These are phyloP conservation scores for Rhynchopsitta pachyrhyncha DNA, from an alignment of 2,113 vertebrate genomes.

Conservation along the genomic window DNA sequence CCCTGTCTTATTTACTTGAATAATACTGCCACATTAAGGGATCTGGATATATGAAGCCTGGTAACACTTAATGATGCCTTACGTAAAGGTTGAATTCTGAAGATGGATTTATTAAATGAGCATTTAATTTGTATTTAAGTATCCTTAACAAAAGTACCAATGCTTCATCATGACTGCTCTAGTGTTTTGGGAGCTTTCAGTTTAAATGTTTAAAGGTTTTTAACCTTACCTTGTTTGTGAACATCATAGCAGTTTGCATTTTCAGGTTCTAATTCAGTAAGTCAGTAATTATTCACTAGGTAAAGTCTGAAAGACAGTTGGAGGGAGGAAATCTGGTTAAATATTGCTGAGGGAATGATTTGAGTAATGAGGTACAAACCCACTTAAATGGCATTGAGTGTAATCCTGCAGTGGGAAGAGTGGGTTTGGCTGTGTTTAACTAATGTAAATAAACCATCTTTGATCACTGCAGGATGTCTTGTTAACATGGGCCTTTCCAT, in stretches of 20 bases:
- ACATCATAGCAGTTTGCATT: neutral
- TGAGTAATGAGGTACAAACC: neutral
- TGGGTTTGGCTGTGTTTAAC: neutral
- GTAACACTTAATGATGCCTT: neutral
- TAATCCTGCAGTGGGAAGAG: neutral
- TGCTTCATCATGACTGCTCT: neutral
- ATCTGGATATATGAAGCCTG: neutral
- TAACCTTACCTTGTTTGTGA: neutral
- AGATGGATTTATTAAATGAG: neutral
- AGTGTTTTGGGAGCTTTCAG: neutral
- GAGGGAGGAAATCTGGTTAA: neutral
- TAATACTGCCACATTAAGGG: neutral
- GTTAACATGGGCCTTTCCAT: neutral
- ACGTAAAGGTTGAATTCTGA: neutral
- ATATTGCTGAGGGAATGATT: neutral
- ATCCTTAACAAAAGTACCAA: neutral
- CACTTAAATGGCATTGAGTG: neutral
- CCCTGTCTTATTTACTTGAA: neutral
- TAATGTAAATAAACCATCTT: neutral
- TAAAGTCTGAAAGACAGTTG: neutral
- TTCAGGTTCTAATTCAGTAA: neutral
- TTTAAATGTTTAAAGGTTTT: neutral
- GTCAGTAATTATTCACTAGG: neutral
- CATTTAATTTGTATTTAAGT: neutral
- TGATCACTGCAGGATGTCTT: neutral